Evolutionary conservation across 2,113 vertebrate genomes (phyloP).

Genomic region (Hydrolagus affinis): DNA sequence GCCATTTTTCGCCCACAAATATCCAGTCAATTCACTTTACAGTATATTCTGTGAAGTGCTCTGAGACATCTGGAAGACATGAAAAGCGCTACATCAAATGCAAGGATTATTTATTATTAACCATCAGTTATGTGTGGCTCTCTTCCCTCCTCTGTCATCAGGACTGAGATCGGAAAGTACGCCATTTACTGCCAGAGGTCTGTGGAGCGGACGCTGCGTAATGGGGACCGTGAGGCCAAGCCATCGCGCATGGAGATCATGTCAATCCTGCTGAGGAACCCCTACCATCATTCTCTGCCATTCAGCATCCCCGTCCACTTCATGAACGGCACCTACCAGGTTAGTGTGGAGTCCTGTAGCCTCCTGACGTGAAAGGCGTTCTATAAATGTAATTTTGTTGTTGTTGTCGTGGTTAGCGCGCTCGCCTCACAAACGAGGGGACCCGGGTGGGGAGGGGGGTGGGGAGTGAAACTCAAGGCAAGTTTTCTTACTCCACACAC

Average conservation of each 20-base stretch:
- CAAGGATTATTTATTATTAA: too few species aligned
- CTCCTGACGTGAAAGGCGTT: too few species aligned
- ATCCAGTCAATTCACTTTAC: too few species aligned
- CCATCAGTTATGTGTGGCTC: too few species aligned
- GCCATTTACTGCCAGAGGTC: constrained; percentile 79
- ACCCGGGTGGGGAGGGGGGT: background rate
- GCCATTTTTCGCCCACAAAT: too few species aligned
- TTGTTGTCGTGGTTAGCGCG: too few species aligned
- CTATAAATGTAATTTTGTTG: too few species aligned
- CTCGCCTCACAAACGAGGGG: too few species aligned
- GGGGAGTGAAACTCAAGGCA: background rate
- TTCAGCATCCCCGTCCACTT: constrained; percentile 88
- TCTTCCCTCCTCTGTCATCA: constrained; percentile 38
- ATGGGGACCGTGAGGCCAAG: constrained; percentile 73
- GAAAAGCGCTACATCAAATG: too few species aligned
- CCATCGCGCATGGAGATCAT: constrained; percentile 82
- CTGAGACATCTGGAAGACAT: too few species aligned
- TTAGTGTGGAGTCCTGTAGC: constrained; percentile 35
- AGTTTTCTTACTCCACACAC: too few species aligned
- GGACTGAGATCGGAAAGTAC: constrained; percentile 78
- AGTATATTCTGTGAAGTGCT: too few species aligned
- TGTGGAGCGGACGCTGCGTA: constrained; percentile 64
- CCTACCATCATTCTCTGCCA: constrained; percentile 78
- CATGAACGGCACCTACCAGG: constrained; percentile 80
- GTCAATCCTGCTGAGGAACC: constrained; percentile 80